Evolutionary conservation across 2,888 invertebrate genomes (phyloP).

Genomic region (Aporophyla nigra): DNA sequence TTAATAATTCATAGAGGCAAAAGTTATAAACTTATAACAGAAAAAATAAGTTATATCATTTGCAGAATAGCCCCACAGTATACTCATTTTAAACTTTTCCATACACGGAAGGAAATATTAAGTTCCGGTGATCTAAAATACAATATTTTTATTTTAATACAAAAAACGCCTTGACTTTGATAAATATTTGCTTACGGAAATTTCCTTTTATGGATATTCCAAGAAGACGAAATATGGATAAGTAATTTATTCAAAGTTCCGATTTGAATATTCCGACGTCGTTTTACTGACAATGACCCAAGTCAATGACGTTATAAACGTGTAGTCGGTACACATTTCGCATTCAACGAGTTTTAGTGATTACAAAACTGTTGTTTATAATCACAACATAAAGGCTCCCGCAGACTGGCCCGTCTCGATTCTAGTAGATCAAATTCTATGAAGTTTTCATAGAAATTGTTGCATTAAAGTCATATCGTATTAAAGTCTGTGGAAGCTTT

Average conservation of each 20-base stretch:
- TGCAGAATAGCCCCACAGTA: too few species aligned
- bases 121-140: slow-evolving; percentile 23
- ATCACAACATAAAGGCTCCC: neutral
- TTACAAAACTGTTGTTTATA: neutral
- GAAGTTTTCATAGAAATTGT: too few species aligned
- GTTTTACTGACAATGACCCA: slow-evolving; percentile 29
- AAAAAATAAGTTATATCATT: too few species aligned
- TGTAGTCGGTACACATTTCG: neutral
- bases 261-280: slow-evolving; percentile 40
- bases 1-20: too few species aligned
- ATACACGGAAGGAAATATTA: slow-evolving; percentile 33
- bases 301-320: slow-evolving; percentile 5
- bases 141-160: neutral
- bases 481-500: too few species aligned
- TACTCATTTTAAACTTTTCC: neutral
- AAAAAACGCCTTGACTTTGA: slow-evolving; percentile 32
- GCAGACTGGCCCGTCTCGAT: too few species aligned
- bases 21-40: too few species aligned
- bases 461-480: too few species aligned
- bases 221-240: slow-evolving; percentile 15
- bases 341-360: neutral
- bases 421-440: too few species aligned
- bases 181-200: slow-evolving; percentile 42
- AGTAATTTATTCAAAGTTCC: slow-evolving; percentile 31
- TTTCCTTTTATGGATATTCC: slow-evolving; percentile 29